Conservation (phyloP, 2,113 vertebrate species). For the Petroica traversi region DNA sequence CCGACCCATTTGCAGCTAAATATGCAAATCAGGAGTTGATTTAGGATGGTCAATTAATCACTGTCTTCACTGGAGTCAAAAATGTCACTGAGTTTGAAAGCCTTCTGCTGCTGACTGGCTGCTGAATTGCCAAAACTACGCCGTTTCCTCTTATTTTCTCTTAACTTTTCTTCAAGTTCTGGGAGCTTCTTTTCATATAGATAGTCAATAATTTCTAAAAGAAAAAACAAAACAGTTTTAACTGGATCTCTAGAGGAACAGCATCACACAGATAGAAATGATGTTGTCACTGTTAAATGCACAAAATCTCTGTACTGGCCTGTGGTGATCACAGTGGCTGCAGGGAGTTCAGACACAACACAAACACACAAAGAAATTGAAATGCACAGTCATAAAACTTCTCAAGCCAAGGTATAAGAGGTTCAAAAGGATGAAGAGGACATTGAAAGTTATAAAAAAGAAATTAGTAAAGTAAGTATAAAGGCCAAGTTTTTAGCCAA, state of each 20-base stretch:
- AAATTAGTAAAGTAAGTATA: background rate
- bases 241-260: background rate
- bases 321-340: background rate
- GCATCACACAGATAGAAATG: background rate
- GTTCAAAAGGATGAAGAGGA: background rate
- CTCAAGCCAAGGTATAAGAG: background rate
- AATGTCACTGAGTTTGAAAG: conserved; percentile 66
- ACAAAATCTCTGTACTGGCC: background rate
- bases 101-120: background rate
- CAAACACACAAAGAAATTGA: background rate
- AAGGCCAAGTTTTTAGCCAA: background rate
- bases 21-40: background rate
- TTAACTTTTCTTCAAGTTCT: conserved; percentile 51
- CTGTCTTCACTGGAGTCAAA: conserved; percentile 50
- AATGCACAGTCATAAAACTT: background rate
- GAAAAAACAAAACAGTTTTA: background rate
- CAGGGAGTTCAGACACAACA: background rate
- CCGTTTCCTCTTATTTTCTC: background rate
- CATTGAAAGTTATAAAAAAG: background rate
- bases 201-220: conserved; percentile 71
- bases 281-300: background rate
- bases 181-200: conserved; percentile 68
- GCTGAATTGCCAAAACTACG: accelerated
- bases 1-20: background rate
- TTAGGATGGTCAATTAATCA: background rate